A percentile compares a stretch with the other conserved stretches of the same genome.
These are phyloP conservation scores for Archegozetes longisetosus DNA, from an alignment of 1,140 invertebrate genomes.

Conservation along the genomic window DNA sequence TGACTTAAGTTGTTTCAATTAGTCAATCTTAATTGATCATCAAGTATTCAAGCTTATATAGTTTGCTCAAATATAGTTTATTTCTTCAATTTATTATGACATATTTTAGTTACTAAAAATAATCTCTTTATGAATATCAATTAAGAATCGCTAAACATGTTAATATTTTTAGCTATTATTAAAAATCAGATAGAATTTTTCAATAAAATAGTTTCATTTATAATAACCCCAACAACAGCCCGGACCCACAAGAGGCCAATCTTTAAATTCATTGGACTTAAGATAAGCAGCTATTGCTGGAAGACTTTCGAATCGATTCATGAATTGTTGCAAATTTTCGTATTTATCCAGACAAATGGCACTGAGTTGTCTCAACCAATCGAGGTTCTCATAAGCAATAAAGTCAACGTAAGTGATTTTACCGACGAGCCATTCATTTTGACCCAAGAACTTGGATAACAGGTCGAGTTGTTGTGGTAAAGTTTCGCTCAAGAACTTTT, in stretches of 20 bases:
- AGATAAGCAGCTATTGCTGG: not conserved
- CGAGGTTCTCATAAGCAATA: conserved; percentile 34
- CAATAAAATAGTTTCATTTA: no score
- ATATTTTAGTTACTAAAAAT: no score
- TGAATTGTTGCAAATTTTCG: not conserved
- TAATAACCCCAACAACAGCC: no score
- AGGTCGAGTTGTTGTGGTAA: conserved; percentile 26
- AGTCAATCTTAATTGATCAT: no score
- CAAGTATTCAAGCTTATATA: no score
- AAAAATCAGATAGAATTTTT: no score
- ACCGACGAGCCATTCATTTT: conserved; percentile 31
- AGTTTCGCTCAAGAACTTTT: conserved; percentile 18
- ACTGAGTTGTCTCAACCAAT: conserved; percentile 26
- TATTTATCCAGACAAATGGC: conserved; percentile 1
- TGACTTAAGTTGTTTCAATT: no score
- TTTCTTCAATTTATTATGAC: no score
- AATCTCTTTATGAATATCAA: no score
- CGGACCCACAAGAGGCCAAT: not conserved
- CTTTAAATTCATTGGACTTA: not conserved
- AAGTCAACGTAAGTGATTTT: conserved; percentile 37
- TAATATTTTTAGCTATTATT: no score
- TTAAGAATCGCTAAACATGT: no score
- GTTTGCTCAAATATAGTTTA: no score
- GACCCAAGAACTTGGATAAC: conserved; percentile 28
- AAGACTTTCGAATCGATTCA: conserved; percentile 7